phyloP scores from a whole-genome alignment of 2,797 vertebrate species.

The Poecile montanus region DNA sequence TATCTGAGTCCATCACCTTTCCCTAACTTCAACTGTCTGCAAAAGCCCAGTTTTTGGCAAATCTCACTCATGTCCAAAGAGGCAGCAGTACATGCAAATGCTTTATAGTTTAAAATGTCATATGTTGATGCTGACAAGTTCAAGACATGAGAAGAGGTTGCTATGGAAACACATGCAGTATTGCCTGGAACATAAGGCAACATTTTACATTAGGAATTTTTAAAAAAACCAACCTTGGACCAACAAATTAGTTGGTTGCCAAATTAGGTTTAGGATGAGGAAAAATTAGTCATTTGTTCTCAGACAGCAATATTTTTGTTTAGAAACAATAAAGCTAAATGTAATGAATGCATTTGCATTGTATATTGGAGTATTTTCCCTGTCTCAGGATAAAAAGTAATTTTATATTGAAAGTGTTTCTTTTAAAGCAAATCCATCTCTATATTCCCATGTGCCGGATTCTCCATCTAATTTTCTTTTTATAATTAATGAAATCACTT shows the following conservation, averaged over 20 bases:
- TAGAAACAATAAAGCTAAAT: background rate
- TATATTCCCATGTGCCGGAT: background rate
- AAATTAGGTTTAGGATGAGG: background rate
- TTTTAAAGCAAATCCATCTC: background rate
- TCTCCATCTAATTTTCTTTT: background rate
- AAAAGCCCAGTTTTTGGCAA: background rate
- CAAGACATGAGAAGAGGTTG: conserved; percentile 53
- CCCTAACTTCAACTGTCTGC: background rate
- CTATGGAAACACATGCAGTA: conserved; percentile 51
- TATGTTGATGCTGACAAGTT: conserved; percentile 53
- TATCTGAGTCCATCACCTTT: background rate
- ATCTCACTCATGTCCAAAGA: background rate
- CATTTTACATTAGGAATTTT: background rate
- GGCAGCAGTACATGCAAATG: background rate
- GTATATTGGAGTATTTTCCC: background rate
- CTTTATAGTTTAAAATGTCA: conserved; percentile 23
- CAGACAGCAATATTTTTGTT: background rate
- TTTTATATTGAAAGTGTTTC: background rate
- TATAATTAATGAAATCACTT: background rate
- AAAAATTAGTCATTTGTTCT: background rate
- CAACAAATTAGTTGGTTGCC: background rate
- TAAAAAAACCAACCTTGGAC: background rate
- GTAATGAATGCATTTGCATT: background rate
- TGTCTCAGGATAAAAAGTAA: background rate
- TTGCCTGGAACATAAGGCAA: conserved; percentile 37